These are phyloP conservation scores for Meliscaeva auricollis DNA, from an alignment of 2,888 invertebrate species.

Conservation along the genomic window DNA sequence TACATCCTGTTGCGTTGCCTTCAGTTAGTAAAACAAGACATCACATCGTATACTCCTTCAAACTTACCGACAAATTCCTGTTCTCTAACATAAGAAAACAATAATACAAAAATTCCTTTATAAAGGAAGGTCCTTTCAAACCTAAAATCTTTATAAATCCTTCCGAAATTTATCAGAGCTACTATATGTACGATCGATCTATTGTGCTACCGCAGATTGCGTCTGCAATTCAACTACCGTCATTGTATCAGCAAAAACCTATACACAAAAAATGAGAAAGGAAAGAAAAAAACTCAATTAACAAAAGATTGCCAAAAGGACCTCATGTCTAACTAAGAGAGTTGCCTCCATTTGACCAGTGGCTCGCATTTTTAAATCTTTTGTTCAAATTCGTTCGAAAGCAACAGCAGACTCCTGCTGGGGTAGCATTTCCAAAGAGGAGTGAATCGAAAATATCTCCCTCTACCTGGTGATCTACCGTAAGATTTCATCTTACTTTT, in stretches of 20 bases:
- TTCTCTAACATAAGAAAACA: slow-evolving; percentile 1
- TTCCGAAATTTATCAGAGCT: slow-evolving; percentile 23
- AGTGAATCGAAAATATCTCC: slow-evolving; percentile 69
- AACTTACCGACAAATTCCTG: slow-evolving; percentile 20
- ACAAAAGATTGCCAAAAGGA: slow-evolving; percentile 30
- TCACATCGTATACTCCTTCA: slow-evolving; percentile 20
- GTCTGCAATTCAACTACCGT: slow-evolving; percentile 68
- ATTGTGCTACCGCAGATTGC: slow-evolving; percentile 75
- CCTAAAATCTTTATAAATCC: slow-evolving; percentile 20
- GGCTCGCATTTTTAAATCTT: slow-evolving; percentile 45
- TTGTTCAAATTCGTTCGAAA: slow-evolving; percentile 34
- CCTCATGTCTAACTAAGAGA: slow-evolving; percentile 8
- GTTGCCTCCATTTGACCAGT: slow-evolving; percentile 51
- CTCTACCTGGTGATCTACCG: slow-evolving; percentile 54
- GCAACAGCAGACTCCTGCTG: slow-evolving; percentile 46
- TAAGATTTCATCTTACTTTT: slow-evolving; percentile 33
- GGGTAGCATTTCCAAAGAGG: slow-evolving; percentile 61
- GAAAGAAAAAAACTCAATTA: not conserved
- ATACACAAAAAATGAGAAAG: not conserved
- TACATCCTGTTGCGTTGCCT: slow-evolving; percentile 65
- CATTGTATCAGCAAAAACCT: slow-evolving; percentile 55
- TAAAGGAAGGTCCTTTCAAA: slow-evolving; percentile 21
- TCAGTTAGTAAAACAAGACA: slow-evolving; percentile 41
- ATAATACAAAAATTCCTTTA: slow-evolving; percentile 1
- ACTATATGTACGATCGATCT: slow-evolving; percentile 52